phyloP scores from a whole-genome alignment of 2,888 invertebrate species.

The Tipula confusa region DNA sequence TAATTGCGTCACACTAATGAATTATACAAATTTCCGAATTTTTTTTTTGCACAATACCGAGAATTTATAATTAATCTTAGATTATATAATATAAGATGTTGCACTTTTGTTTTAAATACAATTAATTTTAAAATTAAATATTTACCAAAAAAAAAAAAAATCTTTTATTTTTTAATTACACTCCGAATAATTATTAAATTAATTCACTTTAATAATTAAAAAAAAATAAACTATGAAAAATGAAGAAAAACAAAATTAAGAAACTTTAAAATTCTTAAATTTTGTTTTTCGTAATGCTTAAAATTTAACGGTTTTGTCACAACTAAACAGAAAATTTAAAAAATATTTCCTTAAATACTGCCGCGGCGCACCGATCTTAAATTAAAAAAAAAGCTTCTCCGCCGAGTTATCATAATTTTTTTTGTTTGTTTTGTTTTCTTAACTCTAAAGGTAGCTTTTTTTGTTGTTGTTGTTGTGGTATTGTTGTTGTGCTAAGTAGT shows the following conservation, averaged over 20 bases:
- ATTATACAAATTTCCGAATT: not conserved
- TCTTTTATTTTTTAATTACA: not conserved
- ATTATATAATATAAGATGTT: too few relatives aligned
- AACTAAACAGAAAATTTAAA: conserved; percentile 26
- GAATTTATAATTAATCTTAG: too few relatives aligned
- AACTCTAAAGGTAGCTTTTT: not conserved
- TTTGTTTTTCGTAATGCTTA: not conserved
- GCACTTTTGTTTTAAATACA: too few relatives aligned
- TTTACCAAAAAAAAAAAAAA: not conserved
- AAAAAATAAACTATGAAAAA: not conserved
- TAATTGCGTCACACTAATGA: not conserved
- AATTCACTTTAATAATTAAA: not conserved
- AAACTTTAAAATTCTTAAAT: not conserved
- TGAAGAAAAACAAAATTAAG: not conserved
- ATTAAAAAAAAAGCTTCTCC: conserved; percentile 6
- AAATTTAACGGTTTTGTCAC: conserved; percentile 27
- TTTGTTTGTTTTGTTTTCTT: not conserved
- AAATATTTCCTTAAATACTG: conserved; percentile 29
- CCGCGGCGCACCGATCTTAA: not conserved
- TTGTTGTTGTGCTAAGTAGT: too few relatives aligned
- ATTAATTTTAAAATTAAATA: not conserved
- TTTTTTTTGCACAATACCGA: not conserved
- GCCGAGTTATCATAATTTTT: not conserved
- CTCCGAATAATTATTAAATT: not conserved
- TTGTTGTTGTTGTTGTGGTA: too few relatives aligned